Conservation (phyloP, 2,113 vertebrate genomes). For the Cephalopterus ornatus region DNA sequence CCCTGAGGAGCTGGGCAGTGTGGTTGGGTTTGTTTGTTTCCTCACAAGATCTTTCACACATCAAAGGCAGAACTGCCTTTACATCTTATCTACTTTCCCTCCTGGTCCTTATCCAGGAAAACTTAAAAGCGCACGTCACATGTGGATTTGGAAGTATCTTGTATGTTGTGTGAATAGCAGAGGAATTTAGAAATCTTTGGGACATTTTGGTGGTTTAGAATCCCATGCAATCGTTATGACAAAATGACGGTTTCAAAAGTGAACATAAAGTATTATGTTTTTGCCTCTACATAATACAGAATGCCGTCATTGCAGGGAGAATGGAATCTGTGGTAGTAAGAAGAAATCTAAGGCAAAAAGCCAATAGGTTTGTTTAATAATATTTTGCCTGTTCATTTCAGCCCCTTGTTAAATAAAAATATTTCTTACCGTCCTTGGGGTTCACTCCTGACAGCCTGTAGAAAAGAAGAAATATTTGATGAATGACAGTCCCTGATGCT, state of each 20-base stretch:
- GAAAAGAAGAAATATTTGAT: background rate
- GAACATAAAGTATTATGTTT: background rate
- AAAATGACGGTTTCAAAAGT: background rate
- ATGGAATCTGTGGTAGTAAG: background rate
- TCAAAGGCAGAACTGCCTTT: background rate
- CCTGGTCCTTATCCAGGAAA: background rate
- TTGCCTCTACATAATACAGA: background rate
- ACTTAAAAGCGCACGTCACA: background rate
- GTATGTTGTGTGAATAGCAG: background rate
- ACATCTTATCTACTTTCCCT: background rate
- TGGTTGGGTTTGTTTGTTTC: background rate
- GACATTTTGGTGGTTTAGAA: background rate
- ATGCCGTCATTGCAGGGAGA: background rate
- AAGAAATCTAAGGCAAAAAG: background rate
- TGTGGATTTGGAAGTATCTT: background rate
- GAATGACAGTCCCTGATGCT: background rate
- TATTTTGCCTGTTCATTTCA: background rate
- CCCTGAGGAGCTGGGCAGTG: background rate
- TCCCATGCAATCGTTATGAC: background rate
- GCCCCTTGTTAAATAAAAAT: background rate
- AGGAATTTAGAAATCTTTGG: background rate
- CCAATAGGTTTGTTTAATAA: background rate
- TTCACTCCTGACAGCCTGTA: conserved; percentile 41
- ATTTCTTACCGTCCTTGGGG: conserved; percentile 63
- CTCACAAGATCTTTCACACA: background rate